Percentiles rank a stretch among this genome's conserved stretches.
These are phyloP conservation scores for Tetheella fluctuosa DNA, from an alignment of 2,888 invertebrate species.

Conservation along the genomic window DNA sequence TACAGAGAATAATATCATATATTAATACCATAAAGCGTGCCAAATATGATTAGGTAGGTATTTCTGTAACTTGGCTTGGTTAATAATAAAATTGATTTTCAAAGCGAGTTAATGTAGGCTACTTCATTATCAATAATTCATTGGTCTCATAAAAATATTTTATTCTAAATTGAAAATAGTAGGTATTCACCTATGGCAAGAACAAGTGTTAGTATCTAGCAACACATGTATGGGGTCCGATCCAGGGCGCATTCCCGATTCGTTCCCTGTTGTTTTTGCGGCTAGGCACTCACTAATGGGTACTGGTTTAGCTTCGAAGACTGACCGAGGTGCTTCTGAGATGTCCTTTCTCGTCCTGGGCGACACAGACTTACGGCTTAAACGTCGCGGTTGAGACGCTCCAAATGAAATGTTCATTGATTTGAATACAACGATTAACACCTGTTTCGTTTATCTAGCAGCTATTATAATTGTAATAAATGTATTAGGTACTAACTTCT, in stretches of 20 bases:
- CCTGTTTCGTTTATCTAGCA: too few species aligned
- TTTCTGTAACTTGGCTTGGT: too few species aligned
- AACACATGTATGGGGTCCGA: conserved; percentile 58
- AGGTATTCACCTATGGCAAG: conserved; percentile 26
- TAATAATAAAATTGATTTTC: too few species aligned
- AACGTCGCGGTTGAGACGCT: not conserved
- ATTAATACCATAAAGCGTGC: too few species aligned
- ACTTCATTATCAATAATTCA: too few species aligned
- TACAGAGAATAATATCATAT: too few species aligned
- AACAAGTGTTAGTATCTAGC: conserved; percentile 48
- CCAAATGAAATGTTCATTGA: not conserved
- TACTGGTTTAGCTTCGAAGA: conserved; percentile 73
- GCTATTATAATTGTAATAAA: too few species aligned
- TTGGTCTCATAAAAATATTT: not conserved
- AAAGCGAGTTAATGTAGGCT: too few species aligned
- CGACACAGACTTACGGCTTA: conserved; percentile 21
- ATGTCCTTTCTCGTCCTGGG: conserved; percentile 41
- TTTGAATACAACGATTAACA: not conserved
- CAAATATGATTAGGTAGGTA: too few species aligned
- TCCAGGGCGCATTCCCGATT: conserved; percentile 82
- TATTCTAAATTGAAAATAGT: not conserved
- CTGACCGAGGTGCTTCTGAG: conserved; percentile 40
- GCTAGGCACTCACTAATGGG: conserved; percentile 76
- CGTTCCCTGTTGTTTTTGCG: conserved; percentile 83
- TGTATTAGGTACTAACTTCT: too few species aligned